These are phyloP conservation scores for Meloe dianella DNA, from an alignment of 2,888 invertebrate species.

Conservation along the genomic window DNA sequence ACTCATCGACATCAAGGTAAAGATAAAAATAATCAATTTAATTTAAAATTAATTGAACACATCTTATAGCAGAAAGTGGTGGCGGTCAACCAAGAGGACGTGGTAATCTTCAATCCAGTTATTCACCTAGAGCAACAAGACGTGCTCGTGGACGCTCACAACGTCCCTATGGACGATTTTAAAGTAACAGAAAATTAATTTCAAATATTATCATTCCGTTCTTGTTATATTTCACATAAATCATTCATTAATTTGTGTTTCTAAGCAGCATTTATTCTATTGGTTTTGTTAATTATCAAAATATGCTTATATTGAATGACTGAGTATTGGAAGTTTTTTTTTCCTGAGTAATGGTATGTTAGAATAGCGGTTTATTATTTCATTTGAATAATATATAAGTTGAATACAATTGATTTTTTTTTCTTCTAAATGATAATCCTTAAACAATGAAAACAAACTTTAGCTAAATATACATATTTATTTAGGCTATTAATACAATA, in stretches of 20 bases:
- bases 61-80: constrained; percentile 33
- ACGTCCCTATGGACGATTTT: constrained; percentile 48
- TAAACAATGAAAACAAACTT: neutral
- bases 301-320: neutral
- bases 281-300: neutral
- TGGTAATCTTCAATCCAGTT: constrained; percentile 41
- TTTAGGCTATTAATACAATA: constrained; percentile 1
- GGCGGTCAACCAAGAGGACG: constrained; percentile 32
- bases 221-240: neutral
- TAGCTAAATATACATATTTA: neutral
- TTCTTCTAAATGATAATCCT: neutral
- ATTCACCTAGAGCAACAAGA: constrained; percentile 47
- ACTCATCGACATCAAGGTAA: constrained; percentile 40
- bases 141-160: constrained; percentile 50
- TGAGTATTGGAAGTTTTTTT: neutral
- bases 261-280: neutral
- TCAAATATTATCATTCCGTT: neutral
- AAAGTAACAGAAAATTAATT: neutral
- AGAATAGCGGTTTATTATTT: neutral
- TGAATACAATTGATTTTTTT: constrained; percentile 6
- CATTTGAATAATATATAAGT: neutral
- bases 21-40: constrained; percentile 9
- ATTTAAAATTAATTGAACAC: constrained; percentile 1
- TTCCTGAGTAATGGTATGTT: neutral
- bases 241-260: neutral